Base-by-base conservation (phyloP, 2,113 vertebrate genomes). In the Perca fluviatilis region DNA sequence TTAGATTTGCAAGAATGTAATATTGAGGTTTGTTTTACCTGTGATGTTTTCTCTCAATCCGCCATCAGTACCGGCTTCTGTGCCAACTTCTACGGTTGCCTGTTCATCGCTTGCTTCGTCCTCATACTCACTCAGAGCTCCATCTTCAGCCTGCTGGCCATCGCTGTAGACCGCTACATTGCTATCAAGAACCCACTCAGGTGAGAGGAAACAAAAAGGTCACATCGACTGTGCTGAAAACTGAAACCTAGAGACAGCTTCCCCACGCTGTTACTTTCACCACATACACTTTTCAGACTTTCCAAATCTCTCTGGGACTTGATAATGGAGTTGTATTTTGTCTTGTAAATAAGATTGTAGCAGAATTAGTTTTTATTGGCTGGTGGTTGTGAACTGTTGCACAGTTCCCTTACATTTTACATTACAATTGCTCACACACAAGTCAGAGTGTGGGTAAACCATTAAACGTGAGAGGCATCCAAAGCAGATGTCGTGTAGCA, bases 131-230 rank as follows among this genome's bases (percentile, higher is more conserved):
- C 98, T 0, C 98, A 99, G 95, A 98, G 97, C 83, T 99, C 98
- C 21, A 99, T 99, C 95, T 99, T 99, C 95, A 99, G 97, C 89
- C 96, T 99, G 72, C 95, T 99, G 15, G 98, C 98, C 15, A 98
- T 99, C 0, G 98, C 98, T 63, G 94, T 98, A 2, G 98, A 99
- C 92, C 97, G 98, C 33, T 98, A 99, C 92, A 96, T 99, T 0
- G 97, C 97, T 2, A 99, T 99, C 94, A 97, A 97, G 74, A 97
- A 97, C 49, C 97, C 98, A 0, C 97, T 99, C 89, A 97, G 98
- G 98, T 99, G 79, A 96, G 96, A 63, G 18, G n/a, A 30, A 66
- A 53, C 3, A 25, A 53, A 74, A 54, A 51, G 23, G 18, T 74
- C 14, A 36, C n/a, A 74, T 67, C 4, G 27, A 0, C 4, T 19